Conservation (phyloP, 2,888 invertebrate genomes). For the Cephus nigrinus region DNA sequence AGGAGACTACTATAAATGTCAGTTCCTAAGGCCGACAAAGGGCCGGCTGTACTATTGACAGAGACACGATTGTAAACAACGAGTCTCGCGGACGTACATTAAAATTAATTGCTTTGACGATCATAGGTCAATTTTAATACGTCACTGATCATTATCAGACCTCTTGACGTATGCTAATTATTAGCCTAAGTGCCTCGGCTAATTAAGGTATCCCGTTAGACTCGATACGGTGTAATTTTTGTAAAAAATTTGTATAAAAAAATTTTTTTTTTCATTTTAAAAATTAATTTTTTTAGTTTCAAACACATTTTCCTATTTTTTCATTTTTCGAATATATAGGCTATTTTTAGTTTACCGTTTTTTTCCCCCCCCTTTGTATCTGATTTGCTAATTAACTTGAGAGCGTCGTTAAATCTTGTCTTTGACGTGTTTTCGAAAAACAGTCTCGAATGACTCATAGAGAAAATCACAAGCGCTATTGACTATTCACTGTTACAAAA, state of each 20-base stretch:
- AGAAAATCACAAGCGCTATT: slow-evolving; percentile 13
- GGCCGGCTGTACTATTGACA: slow-evolving; percentile 23
- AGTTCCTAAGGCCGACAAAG: slow-evolving; percentile 29
- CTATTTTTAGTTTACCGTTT: neutral
- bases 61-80: slow-evolving; percentile 32
- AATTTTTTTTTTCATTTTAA: too few species aligned
- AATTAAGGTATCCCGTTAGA: neutral
- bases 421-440: slow-evolving; percentile 8
- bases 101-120: slow-evolving; percentile 22
- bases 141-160: neutral
- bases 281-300: neutral
- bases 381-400: neutral
- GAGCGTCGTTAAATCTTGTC: neutral
- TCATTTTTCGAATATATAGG: too few species aligned
- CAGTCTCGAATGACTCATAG: slow-evolving; percentile 6
- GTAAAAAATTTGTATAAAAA: too few species aligned
- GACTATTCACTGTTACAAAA: slow-evolving; percentile 15
- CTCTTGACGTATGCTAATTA: neutral
- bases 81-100: slow-evolving; percentile 19
- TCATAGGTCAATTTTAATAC: neutral
- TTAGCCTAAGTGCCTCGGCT: neutral
- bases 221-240: too few species aligned
- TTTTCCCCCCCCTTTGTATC: slow-evolving; percentile 2
- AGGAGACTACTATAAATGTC: slow-evolving; percentile 31
- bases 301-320: neutral